phyloP scores from a whole-genome alignment of 2,888 invertebrate species.

The Rotaria socialis region DNA sequence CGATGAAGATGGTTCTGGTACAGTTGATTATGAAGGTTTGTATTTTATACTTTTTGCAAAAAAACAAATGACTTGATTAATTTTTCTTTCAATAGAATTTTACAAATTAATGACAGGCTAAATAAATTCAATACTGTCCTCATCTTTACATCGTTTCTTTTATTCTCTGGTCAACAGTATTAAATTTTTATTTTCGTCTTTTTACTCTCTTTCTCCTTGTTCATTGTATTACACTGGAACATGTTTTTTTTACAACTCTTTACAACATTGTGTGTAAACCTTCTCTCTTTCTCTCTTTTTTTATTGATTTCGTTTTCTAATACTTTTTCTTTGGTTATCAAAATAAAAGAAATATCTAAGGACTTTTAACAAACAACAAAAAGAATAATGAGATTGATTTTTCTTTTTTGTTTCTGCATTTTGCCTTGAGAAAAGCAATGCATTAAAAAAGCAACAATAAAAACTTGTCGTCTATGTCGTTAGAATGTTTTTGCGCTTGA shows the following conservation, averaged over 20 bases:
- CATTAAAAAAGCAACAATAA: neutral
- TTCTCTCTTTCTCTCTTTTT: neutral
- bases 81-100: neutral
- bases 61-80: neutral
- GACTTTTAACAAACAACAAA: neutral
- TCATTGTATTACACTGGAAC: neutral
- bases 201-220: neutral
- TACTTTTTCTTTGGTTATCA: neutral
- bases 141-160: neutral
- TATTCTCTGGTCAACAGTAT: neutral
- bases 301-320: neutral
- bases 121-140: neutral
- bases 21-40: conserved; percentile 47
- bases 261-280: neutral
- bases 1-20: conserved; percentile 47
- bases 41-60: neutral
- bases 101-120: conserved; percentile 36
- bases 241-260: neutral
- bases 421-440: neutral
- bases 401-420: neutral
- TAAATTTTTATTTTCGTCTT: neutral
- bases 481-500: neutral
- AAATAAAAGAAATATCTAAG: neutral
- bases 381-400: neutral
- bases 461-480: neutral